A percentile compares a stretch with the other conserved stretches of the same genome.
These are phyloP conservation scores for Ibycter americanus DNA, from an alignment of 2,797 vertebrate species.

Conservation along the genomic window DNA sequence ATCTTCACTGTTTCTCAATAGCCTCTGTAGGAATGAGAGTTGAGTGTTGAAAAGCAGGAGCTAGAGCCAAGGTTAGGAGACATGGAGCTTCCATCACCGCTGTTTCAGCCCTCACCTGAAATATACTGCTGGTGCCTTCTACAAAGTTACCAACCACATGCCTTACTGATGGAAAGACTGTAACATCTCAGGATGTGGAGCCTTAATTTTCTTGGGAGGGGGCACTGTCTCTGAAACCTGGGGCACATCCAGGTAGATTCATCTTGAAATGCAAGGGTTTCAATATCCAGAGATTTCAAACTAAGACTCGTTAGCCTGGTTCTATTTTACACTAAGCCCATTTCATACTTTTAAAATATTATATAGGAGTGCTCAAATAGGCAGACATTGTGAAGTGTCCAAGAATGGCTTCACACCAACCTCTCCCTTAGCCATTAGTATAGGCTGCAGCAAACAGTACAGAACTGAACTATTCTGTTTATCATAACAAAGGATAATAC, in stretches of 20 bases:
- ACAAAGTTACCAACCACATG: background rate
- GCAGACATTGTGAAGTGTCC: background rate
- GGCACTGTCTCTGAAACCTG: background rate
- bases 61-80: background rate
- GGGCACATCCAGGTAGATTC: background rate
- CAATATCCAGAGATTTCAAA: background rate
- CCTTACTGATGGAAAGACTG: background rate
- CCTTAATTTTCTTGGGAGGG: background rate
- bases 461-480: background rate
- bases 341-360: background rate
- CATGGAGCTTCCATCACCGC: background rate
- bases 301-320: background rate
- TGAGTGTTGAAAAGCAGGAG: background rate
- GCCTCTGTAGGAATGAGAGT: background rate
- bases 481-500: background rate
- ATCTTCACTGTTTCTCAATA: constrained; percentile 17
- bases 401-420: background rate
- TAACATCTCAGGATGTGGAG: background rate
- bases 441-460: background rate
- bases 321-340: background rate
- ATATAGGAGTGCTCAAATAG: background rate
- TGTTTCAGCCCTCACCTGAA: background rate
- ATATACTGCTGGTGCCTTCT: background rate
- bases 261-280: background rate
- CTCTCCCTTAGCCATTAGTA: background rate